These are phyloP conservation scores for Lithophane leautieri DNA, from an alignment of 2,888 invertebrate genomes.

Conservation along the genomic window DNA sequence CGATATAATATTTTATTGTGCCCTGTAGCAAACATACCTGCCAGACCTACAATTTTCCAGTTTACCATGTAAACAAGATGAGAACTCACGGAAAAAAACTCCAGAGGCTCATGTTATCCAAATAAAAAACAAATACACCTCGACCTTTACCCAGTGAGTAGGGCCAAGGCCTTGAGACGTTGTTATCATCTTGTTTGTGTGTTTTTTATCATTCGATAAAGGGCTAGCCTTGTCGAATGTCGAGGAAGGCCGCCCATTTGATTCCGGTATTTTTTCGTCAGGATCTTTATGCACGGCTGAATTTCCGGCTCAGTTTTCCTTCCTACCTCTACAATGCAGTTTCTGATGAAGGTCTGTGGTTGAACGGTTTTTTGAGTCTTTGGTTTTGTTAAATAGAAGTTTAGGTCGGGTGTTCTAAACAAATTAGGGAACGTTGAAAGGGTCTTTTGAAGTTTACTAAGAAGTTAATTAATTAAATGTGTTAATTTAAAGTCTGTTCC, in stretches of 20 bases:
- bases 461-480: constrained; percentile 17
- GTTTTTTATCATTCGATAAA: constrained; percentile 84
- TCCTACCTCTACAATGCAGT: constrained; percentile 78
- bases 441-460: not conserved
- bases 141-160: constrained; percentile 85
- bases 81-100: constrained; percentile 68
- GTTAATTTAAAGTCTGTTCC: constrained; percentile 27
- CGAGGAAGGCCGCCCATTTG: constrained; percentile 74
- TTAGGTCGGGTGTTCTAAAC: not conserved
- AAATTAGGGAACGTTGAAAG: not conserved
- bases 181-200: constrained; percentile 80
- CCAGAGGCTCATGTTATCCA: constrained; percentile 61
- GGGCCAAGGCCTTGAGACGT: constrained; percentile 82
- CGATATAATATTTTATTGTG: constrained; percentile 3
- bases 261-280: constrained; percentile 82
- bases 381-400: not conserved
- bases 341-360: constrained; percentile 68
- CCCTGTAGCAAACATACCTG: constrained; percentile 4
- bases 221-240: constrained; percentile 83
- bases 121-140: constrained; percentile 74
- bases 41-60: constrained; percentile 44
- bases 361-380: constrained; percentile 13
- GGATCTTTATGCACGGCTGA: constrained; percentile 80
- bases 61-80: constrained; percentile 48
- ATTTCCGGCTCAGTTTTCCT: constrained; percentile 82